Percentiles rank a stretch among this genome's conserved stretches.
These are phyloP conservation scores for Pterocles orientalis DNA, from an alignment of 2,113 vertebrate genomes.

Conservation along the genomic window DNA sequence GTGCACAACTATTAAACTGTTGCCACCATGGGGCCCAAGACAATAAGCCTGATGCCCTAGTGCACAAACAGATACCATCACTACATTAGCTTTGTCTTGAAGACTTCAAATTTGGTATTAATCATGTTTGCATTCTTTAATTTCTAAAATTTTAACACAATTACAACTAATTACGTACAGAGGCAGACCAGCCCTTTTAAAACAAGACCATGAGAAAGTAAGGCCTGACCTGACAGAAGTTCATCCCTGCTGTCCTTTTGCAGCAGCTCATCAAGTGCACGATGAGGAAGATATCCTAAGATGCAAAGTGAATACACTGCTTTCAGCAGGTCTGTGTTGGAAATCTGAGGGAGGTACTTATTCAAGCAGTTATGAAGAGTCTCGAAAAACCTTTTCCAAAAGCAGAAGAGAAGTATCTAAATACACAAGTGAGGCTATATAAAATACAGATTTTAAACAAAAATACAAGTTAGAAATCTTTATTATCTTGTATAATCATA, in stretches of 20 bases:
- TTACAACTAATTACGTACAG: background rate
- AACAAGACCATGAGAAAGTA: background rate
- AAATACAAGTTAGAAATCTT: background rate
- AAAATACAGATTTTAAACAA: background rate
- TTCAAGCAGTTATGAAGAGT: constrained; percentile 74
- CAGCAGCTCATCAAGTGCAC: constrained; percentile 80
- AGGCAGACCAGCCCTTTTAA: background rate
- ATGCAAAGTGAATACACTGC: constrained; percentile 76
- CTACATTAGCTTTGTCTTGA: background rate
- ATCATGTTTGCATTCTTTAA: background rate
- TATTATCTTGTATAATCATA: background rate
- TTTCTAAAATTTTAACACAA: background rate
- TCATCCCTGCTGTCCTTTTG: constrained; percentile 66
- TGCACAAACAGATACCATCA: background rate
- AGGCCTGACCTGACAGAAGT: constrained; percentile 72
- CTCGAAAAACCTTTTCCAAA: constrained; percentile 82
- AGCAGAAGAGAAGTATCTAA: constrained; percentile 22
- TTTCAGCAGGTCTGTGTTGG: constrained; percentile 73
- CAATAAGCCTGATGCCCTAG: background rate
- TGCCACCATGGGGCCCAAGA: background rate
- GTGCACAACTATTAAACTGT: background rate
- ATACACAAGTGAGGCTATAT: background rate
- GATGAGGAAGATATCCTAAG: constrained; percentile 82
- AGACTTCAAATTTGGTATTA: background rate
- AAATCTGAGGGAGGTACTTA: constrained; percentile 77